Evolutionary conservation across 2,797 vertebrate species (phyloP).

Genomic region (Miichthys miiuy): DNA sequence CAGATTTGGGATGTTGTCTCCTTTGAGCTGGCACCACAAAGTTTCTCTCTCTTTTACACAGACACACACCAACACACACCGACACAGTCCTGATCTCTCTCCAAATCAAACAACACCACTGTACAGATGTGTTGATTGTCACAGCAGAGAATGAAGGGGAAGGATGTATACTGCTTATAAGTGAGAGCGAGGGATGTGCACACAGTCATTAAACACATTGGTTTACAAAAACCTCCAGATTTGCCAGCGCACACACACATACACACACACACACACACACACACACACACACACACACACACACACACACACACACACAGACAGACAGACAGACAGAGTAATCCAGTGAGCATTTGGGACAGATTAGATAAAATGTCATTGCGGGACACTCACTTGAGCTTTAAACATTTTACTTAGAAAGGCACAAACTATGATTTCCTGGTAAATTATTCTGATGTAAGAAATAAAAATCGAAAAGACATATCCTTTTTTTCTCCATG

Average conservation of each 20-base stretch:
- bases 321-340: constrained; percentile 44
- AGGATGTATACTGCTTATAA: constrained; percentile 26
- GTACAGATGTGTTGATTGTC: constrained; percentile 56
- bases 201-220: constrained; percentile 40
- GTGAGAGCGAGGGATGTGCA: constrained; percentile 41
- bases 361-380: constrained; percentile 79
- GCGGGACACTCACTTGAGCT: constrained; percentile 82
- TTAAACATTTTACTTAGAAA: constrained; percentile 91
- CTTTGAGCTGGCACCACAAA: constrained; percentile 20
- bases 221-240: constrained; percentile 46
- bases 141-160: constrained; percentile 43
- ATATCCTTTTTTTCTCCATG: constrained; percentile 61
- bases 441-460: constrained; percentile 89
- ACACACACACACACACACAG: background rate
- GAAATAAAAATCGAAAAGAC: constrained; percentile 85
- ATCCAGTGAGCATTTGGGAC: constrained; percentile 72
- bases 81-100: background rate
- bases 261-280: constrained; percentile 9
- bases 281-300: background rate
- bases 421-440: constrained; percentile 91
- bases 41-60: too few relatives aligned
- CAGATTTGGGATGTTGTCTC: constrained; percentile 35
- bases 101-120: constrained; percentile 6
- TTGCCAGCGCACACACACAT: constrained; percentile 17
- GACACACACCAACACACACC: background rate